Evolutionary conservation across 64 coral and sea anemone genomes (phyloP).

Genomic region (Montipora cactus): DNA sequence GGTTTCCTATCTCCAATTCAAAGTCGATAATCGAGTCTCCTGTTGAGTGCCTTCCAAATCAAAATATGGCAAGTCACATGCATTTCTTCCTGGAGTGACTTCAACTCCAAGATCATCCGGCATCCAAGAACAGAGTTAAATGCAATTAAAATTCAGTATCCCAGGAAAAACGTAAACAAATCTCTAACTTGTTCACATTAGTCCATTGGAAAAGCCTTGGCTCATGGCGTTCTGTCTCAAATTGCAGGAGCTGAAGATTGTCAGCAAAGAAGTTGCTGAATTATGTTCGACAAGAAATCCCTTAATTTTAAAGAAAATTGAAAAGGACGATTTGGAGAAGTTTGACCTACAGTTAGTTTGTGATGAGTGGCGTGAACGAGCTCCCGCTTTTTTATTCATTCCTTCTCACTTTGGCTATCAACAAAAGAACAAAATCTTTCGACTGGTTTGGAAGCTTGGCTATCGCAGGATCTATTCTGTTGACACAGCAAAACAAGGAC

Average conservation of each 20-base stretch:
- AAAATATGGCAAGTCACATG: too few relatives aligned
- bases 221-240: not conserved
- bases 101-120: not conserved
- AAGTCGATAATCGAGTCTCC: not conserved
- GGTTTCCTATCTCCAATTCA: not conserved
- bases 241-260: too few relatives aligned
- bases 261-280: too few relatives aligned
- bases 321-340: too few relatives aligned
- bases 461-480: not conserved
- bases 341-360: too few relatives aligned
- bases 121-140: not conserved
- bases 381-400: not conserved
- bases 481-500: not conserved
- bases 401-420: not conserved
- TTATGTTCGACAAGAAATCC: too few relatives aligned
- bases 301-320: too few relatives aligned
- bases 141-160: too few relatives aligned
- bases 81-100: too few relatives aligned
- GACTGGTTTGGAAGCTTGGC: not conserved
- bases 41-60: too few relatives aligned
- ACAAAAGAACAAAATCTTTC: not conserved
- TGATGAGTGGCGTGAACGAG: too few relatives aligned
- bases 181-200: not conserved
- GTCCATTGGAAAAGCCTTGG: not conserved
- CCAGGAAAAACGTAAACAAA: not conserved